These are phyloP conservation scores for Tenthredo distinguenda DNA, from an alignment of 2,888 invertebrate genomes.

Conservation along the genomic window DNA sequence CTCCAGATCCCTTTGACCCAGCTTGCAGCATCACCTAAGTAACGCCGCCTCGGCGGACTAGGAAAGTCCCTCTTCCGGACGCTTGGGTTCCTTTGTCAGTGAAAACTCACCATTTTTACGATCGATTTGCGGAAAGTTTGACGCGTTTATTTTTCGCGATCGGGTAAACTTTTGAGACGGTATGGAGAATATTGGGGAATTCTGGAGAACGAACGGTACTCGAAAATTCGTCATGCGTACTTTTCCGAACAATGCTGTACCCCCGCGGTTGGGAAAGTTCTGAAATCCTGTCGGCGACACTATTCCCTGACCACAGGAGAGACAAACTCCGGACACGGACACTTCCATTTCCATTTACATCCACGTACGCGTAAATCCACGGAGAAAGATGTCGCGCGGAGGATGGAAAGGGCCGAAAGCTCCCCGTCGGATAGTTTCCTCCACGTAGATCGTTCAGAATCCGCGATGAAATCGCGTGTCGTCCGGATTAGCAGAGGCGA, in stretches of 20 bases:
- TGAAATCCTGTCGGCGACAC: conserved; percentile 11
- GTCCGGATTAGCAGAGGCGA: not conserved
- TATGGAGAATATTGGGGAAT: not conserved
- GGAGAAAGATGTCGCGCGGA: not conserved
- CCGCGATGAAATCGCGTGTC: not conserved
- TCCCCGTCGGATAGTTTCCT: not conserved
- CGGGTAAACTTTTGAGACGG: not conserved
- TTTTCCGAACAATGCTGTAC: not conserved
- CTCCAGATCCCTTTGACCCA: not conserved
- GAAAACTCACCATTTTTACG: not conserved
- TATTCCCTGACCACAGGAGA: conserved; percentile 22
- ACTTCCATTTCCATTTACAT: not conserved
- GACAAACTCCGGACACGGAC: conserved; percentile 18
- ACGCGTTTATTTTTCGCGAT: not conserved
- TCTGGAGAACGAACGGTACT: not conserved
- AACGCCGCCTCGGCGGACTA: not conserved
- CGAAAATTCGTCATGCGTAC: conserved; percentile 5
- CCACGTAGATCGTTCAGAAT: not conserved
- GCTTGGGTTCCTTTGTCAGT: not conserved
- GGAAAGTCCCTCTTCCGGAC: not conserved
- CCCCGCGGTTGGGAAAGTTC: not conserved
- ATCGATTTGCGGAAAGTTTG: not conserved
- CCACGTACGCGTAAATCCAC: not conserved
- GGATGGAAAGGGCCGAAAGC: not conserved
- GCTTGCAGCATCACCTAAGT: not conserved